Conservation (phyloP, 1,140 invertebrate genomes). For the Drosophila dunni region DNA sequence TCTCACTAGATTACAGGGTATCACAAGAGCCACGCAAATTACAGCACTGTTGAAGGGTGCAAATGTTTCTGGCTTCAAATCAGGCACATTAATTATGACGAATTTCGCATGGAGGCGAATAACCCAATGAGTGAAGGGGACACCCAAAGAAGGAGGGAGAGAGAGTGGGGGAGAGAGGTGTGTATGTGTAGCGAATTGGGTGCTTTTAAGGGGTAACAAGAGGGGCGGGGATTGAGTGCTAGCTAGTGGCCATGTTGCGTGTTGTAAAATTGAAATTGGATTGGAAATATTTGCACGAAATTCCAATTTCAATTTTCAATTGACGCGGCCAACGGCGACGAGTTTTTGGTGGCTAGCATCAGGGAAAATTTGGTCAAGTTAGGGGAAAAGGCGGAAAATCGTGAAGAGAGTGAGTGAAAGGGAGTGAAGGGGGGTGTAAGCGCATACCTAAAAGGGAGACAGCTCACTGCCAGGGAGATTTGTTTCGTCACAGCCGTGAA, state of each 20-base stretch:
- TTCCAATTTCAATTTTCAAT: slow-evolving; percentile 78
- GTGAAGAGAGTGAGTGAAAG: neutral
- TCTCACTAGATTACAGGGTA: no score
- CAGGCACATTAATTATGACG: slow-evolving; percentile 79
- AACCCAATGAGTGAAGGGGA: neutral
- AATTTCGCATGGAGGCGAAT: slow-evolving; percentile 40
- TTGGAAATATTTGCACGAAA: slow-evolving; percentile 77
- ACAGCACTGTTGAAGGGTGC: slow-evolving; percentile 19
- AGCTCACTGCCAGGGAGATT: no score
- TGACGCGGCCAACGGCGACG: slow-evolving; percentile 46
- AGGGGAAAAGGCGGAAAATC: neutral
- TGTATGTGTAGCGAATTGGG: neutral
- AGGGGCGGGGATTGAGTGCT: neutral
- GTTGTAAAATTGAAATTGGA: slow-evolving; percentile 77
- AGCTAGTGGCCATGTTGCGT: slow-evolving; percentile 50
- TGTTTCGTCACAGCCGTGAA: no score
- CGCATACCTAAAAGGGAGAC: no score
- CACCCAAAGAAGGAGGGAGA: neutral
- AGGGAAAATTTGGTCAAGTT: neutral
- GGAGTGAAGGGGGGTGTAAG: no score
- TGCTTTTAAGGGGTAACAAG: neutral
- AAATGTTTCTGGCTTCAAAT: slow-evolving; percentile 58
- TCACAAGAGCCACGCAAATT: slow-evolving; percentile 31
- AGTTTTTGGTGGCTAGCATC: slow-evolving; percentile 13
- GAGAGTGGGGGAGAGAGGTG: neutral